A percentile compares a stretch with the other conserved stretches of the same genome.
These are phyloP conservation scores for Cheilosia urbana DNA, from an alignment of 2,888 invertebrate species.

Conservation along the genomic window DNA sequence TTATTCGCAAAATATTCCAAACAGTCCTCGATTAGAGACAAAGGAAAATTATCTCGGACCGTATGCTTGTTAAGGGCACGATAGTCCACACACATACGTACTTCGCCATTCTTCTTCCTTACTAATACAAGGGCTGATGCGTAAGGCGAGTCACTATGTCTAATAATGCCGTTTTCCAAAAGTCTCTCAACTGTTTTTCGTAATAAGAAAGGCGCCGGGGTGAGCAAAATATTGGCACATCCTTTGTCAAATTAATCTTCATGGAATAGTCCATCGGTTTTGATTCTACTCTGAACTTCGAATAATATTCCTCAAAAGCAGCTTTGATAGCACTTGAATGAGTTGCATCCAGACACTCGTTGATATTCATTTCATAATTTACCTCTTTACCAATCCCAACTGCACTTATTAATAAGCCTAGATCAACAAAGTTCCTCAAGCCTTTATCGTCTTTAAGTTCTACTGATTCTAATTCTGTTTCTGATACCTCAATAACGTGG, in stretches of 20 bases:
- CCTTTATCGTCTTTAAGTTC: too few species aligned
- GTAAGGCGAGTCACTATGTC: neutral
- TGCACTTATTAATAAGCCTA: too few species aligned
- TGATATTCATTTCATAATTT: too few species aligned
- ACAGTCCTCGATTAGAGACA: conserved; percentile 42
- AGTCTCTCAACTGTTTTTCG: conserved; percentile 4
- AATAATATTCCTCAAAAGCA: neutral
- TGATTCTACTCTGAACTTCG: neutral
- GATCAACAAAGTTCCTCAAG: too few species aligned
- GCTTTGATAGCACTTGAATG: neutral
- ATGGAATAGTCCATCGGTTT: neutral
- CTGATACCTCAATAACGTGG: too few species aligned
- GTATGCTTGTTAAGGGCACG: conserved; percentile 41
- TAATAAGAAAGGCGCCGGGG: conserved; percentile 7
- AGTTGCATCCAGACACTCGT: too few species aligned
- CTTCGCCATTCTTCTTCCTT: conserved; percentile 51
- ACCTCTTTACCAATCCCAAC: too few species aligned
- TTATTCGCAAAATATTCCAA: conserved; percentile 24
- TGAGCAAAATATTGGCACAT: neutral
- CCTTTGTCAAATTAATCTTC: conserved; percentile 14
- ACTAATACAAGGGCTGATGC: conserved; percentile 40
- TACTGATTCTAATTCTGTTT: too few species aligned
- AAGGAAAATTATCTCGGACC: conserved; percentile 56
- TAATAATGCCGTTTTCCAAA: neutral
- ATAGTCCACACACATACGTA: conserved; percentile 32